Conservation (phyloP, 2,797 vertebrate genomes). For the Tympanoctomys barrerae region DNA sequence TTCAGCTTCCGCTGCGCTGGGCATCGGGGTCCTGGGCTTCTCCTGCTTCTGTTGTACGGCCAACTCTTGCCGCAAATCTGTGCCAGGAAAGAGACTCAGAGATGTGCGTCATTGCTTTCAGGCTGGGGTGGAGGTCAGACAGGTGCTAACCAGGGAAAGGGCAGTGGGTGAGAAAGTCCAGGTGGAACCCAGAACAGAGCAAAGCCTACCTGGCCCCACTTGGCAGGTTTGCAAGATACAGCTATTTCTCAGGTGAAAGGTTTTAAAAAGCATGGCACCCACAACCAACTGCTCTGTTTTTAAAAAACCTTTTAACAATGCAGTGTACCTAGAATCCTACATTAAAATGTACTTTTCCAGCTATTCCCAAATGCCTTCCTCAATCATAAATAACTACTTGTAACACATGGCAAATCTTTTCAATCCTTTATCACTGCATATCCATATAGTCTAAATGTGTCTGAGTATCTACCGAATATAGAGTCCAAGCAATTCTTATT, state of each 20-base stretch:
- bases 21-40: slow-evolving; percentile 85
- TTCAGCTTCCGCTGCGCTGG: slow-evolving; percentile 85
- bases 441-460: not conserved
- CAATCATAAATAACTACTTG: not conserved
- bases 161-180: too few species aligned
- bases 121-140: not conserved
- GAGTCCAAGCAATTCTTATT: not conserved
- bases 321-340: not conserved
- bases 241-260: not conserved
- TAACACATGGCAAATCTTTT: not conserved
- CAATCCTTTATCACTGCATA: not conserved
- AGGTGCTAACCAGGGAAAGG: not conserved
- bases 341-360: not conserved
- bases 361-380: not conserved
- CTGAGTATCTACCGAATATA: not conserved
- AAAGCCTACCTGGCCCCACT: not conserved
- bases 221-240: not conserved
- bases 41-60: slow-evolving; percentile 97
- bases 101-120: not conserved
- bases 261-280: not conserved
- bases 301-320: not conserved
- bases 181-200: not conserved
- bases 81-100: not conserved
- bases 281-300: not conserved
- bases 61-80: slow-evolving; percentile 97